These are phyloP conservation scores for Oncorhynchus mykiss DNA, from an alignment of 2,113 vertebrate genomes.

Conservation along the genomic window DNA sequence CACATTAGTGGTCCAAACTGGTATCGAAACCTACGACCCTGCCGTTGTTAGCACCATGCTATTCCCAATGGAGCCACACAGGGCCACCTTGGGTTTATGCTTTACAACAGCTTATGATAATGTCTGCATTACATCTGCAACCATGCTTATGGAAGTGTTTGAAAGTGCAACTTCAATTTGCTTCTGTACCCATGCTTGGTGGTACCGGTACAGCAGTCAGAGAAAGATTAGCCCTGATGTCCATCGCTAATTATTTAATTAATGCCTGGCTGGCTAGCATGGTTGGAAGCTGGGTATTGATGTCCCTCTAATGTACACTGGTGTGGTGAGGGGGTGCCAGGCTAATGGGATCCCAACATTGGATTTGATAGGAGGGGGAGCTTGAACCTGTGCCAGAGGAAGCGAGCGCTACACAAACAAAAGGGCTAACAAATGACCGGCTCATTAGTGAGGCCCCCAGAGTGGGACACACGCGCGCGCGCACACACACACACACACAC, in stretches of 20 bases:
- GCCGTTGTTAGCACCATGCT: no score
- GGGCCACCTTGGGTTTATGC: background rate
- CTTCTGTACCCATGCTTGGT: background rate
- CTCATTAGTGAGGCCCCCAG: conserved; percentile 57
- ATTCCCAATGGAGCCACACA: background rate
- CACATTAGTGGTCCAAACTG: no score
- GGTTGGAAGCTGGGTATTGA: conserved; percentile 44
- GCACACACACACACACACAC: no score
- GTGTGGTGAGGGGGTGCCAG: conserved; percentile 18
- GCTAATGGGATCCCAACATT: conserved; percentile 53
- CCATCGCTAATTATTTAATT: conserved; percentile 43
- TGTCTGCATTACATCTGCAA: background rate
- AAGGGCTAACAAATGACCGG: conserved; percentile 61
- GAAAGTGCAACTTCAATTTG: background rate
- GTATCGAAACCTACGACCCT: no score
- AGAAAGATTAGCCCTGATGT: background rate
- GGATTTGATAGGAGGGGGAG: conserved; percentile 43
- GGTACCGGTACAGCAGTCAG: background rate
- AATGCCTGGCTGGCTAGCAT: conserved; percentile 33
- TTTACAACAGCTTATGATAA: background rate
- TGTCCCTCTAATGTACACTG: conserved; percentile 32
- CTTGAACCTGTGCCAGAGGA: conserved; percentile 50
- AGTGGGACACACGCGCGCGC: conserved; percentile 27
- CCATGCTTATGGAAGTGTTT: background rate
- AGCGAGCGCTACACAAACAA: conserved; percentile 57